phyloP scores from a whole-genome alignment of 2,888 invertebrate species.

The Arge pagana region DNA sequence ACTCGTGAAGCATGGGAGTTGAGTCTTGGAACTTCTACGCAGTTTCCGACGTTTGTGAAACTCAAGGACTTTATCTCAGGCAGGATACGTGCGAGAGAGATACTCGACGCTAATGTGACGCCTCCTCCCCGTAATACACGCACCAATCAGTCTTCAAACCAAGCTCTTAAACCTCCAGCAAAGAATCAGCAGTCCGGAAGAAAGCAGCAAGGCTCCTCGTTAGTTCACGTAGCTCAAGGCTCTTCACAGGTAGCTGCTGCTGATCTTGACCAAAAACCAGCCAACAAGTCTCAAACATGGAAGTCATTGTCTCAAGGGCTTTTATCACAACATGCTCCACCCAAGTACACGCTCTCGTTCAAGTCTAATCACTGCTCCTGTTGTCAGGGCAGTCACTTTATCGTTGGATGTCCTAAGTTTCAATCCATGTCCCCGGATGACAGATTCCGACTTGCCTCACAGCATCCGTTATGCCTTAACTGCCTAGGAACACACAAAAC shows the following conservation, averaged over 20 bases:
- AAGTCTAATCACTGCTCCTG: neutral
- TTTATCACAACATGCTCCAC: too few relatives aligned
- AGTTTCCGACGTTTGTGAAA: constrained; percentile 4
- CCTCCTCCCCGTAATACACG: too few relatives aligned
- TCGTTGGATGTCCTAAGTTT: neutral
- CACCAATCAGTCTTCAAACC: too few relatives aligned
- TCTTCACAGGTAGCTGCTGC: too few relatives aligned
- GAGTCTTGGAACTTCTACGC: constrained; percentile 3
- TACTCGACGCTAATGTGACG: too few relatives aligned
- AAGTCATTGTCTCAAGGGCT: too few relatives aligned
- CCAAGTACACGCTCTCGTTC: too few relatives aligned
- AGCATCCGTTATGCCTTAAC: neutral
- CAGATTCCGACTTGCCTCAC: neutral
- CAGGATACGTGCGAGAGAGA: constrained; percentile 19
- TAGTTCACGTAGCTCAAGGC: neutral
- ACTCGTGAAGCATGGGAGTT: constrained; percentile 24
- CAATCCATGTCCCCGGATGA: neutral
- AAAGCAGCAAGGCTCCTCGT: neutral
- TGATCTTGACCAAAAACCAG: too few relatives aligned
- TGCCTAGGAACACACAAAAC: neutral
- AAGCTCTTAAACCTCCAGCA: neutral
- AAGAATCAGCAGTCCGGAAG: neutral
- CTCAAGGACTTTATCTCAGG: constrained; percentile 18
- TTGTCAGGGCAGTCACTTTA: constrained; percentile 2
- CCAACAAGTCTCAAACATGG: too few relatives aligned